Evolutionary conservation across 64 coral and sea anemone species (phyloP).

Genomic region (Stichodactyla mertensii): DNA sequence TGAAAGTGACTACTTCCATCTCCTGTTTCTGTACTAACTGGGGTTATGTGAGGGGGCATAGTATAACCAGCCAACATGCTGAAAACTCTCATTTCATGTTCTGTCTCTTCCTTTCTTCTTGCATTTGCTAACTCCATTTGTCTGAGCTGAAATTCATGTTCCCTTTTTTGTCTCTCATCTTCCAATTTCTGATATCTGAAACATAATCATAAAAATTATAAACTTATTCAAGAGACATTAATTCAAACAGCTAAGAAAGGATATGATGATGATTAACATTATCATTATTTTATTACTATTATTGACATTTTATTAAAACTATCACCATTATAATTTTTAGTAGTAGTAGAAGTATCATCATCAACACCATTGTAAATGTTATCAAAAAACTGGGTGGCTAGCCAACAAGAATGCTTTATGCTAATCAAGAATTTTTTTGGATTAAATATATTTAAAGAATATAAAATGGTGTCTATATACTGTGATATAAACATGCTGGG

Average conservation of each 20-base stretch:
- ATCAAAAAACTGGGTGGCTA: no score
- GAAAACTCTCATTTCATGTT: conserved; percentile 5
- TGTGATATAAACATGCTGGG: no score
- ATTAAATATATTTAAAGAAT: no score
- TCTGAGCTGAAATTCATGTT: not conserved
- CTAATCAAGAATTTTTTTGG: no score
- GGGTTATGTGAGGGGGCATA: not conserved
- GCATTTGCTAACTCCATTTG: not conserved
- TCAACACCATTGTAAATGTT: no score
- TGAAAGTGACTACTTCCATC: not conserved
- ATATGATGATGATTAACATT: not conserved
- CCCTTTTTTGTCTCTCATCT: not conserved
- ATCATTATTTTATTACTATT: no score
- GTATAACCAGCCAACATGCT: conserved; percentile 6
- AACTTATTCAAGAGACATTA: not conserved
- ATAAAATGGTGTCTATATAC: no score
- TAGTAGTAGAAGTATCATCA: no score
- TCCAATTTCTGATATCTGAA: conserved; percentile 15
- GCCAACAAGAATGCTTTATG: no score
- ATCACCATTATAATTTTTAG: no score
- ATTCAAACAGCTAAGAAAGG: not conserved
- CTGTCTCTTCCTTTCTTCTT: conserved; percentile 4
- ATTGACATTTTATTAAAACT: not conserved
- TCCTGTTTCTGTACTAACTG: not conserved
- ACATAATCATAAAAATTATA: not conserved